Evolutionary conservation across 2,888 invertebrate species (phyloP), one percentile per base, ranked within the genome.

Genomic region (Orthosia gothica): DNA sequence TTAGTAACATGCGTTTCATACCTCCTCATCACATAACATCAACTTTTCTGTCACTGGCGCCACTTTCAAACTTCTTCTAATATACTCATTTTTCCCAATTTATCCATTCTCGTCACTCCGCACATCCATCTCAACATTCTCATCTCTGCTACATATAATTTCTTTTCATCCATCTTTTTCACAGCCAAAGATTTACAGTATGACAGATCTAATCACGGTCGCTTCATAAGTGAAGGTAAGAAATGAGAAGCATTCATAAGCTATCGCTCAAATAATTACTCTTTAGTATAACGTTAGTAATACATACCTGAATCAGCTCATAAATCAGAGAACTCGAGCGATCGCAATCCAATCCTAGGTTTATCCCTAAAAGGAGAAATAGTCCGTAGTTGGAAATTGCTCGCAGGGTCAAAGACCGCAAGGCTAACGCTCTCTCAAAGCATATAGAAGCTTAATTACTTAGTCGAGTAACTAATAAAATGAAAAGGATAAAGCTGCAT

Each of bases 401-500:
- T 20, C 1, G 23, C 62, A 52, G 40, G 77, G 49, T 75, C 40
- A 61, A 63, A 40, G n/a, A 78, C 47, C 62, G 47, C 58, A 2
- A 78, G 52, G 79, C 32, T 63, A 77, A 3, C 50, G 57, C 62
- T 54, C 77, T 32, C 49, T 77, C 26, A 23, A 68, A 77, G n/a
- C 13, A 50, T 18, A 50, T 20, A 11, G 18, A n/a, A 61, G 20
- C 50, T 67, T 76, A 59, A 75, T 76, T 76, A 59, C 67, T 75
- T 40, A 49, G 23, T 12, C 7, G 5, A 61, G 52, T 76, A 61
- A 59, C 32, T 65, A 40, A 59, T 76, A 55, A 47, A 76, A 57
- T 71, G 58, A 55, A 49, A 74, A 76, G 20, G n/a, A 67, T 26
- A 45, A 45, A 45, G 20, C 20, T 15, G 26, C 16, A 49, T 16